Percentiles rank a stretch among this genome's conserved stretches.
phyloP scores from a whole-genome alignment of 2,797 vertebrate species.

The Phaenicophaeus curvirostris region DNA sequence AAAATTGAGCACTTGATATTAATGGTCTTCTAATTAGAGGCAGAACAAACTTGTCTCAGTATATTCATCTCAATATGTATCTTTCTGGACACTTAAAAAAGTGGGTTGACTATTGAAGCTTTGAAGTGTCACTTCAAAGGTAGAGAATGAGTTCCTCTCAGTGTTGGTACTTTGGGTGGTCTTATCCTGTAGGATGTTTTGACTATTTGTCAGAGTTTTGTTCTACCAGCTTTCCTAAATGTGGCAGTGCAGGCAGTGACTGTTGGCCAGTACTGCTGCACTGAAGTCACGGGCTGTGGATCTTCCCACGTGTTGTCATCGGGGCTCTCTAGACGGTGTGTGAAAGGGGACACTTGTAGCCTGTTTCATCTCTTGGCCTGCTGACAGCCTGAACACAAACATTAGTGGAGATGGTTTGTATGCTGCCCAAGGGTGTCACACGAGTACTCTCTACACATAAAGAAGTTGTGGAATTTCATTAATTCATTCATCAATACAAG shows the following conservation, averaged over 20 bases:
- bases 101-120: background rate
- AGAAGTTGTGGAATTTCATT: background rate
- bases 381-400: background rate
- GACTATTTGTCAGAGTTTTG: background rate
- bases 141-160: background rate
- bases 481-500: conserved; percentile 20
- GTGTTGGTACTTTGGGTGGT: rapidly evolving
- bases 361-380: background rate
- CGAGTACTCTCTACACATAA: background rate
- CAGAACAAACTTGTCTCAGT: background rate
- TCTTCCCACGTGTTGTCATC: background rate
- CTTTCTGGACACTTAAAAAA: background rate
- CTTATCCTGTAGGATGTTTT: background rate
- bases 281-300: background rate
- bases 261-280: background rate
- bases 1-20: background rate
- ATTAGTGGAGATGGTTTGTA: background rate
- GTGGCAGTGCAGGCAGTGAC: rapidly evolving
- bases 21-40: conserved; percentile 33
- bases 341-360: background rate
- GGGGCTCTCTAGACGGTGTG: background rate
- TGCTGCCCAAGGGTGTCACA: background rate
- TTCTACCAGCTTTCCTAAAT: background rate
- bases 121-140: background rate
- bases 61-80: background rate